phyloP scores from a whole-genome alignment of 2,888 invertebrate species.

The Sesia bembeciformis region DNA sequence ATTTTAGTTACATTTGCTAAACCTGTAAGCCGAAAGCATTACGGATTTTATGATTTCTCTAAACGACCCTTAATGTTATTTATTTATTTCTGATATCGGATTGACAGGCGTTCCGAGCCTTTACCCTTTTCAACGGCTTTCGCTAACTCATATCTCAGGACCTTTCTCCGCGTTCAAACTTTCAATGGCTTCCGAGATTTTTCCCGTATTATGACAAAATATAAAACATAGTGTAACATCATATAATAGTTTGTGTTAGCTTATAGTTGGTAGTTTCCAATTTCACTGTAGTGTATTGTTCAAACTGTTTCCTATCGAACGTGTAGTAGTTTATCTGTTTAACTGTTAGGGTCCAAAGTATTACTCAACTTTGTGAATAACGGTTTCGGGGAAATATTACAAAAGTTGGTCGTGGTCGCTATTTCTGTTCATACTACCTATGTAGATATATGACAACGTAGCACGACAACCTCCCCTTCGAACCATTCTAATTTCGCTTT shows the following conservation, averaged over 20 bases:
- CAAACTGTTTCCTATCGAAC: neutral
- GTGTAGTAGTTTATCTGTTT: slow-evolving; percentile 3
- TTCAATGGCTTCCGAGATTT: slow-evolving; percentile 1
- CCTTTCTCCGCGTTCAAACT: slow-evolving; percentile 9
- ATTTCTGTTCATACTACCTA: neutral
- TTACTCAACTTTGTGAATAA: slow-evolving; percentile 1
- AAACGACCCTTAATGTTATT: slow-evolving; percentile 4
- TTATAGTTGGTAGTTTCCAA: neutral
- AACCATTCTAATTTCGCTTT: no score
- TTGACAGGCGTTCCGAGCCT: slow-evolving; percentile 15
- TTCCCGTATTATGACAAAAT: neutral
- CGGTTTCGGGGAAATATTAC: slow-evolving; percentile 4
- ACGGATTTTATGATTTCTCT: neutral
- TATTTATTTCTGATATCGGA: slow-evolving; percentile 32
- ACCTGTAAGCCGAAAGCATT: neutral
- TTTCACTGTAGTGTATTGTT: neutral
- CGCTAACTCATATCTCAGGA: slow-evolving; percentile 18
- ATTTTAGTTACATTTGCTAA: no score
- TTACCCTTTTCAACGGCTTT: slow-evolving; percentile 26
- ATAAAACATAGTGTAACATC: neutral
- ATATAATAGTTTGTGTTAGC: neutral
- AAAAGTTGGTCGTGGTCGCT: slow-evolving; percentile 5
- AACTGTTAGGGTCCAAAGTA: slow-evolving; percentile 3
- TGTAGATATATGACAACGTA: neutral
- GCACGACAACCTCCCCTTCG: no score